phyloP scores from a whole-genome alignment of 2,888 invertebrate species.

The Epinotia ramella region DNA sequence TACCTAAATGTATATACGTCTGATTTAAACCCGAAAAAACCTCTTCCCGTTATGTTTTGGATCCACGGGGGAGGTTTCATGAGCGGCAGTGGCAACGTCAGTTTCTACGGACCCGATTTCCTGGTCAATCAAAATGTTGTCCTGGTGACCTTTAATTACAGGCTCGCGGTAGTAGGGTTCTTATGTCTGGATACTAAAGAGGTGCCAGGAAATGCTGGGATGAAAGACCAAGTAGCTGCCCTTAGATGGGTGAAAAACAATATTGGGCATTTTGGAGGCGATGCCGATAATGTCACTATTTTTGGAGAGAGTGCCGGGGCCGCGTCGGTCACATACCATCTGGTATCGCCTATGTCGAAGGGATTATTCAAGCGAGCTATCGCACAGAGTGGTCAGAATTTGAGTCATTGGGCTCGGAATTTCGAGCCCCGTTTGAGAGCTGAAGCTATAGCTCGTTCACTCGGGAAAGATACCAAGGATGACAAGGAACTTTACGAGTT shows the following conservation, averaged over 20 bases:
- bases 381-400: slow-evolving; percentile 87
- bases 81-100: slow-evolving; percentile 55
- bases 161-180: slow-evolving; percentile 59
- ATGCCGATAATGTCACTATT: slow-evolving; percentile 58
- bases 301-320: slow-evolving; percentile 55
- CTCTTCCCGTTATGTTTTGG: slow-evolving; percentile 57
- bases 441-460: slow-evolving; percentile 36
- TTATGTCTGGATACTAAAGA: slow-evolving; percentile 57
- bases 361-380: slow-evolving; percentile 68
- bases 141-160: slow-evolving; percentile 57
- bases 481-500: slow-evolving; percentile 46
- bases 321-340: slow-evolving; percentile 48
- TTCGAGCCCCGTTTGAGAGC: slow-evolving; percentile 72
- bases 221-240: slow-evolving; percentile 61
- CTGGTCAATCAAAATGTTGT: slow-evolving; percentile 56
- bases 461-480: slow-evolving; percentile 40
- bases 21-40: slow-evolving; percentile 49
- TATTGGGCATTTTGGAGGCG: slow-evolving; percentile 56
- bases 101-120: slow-evolving; percentile 56
- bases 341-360: slow-evolving; percentile 53
- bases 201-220: slow-evolving; percentile 60
- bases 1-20: slow-evolving; percentile 61
- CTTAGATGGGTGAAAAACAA: slow-evolving; percentile 57
- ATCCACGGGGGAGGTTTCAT: slow-evolving; percentile 56
- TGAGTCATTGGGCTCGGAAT: slow-evolving; percentile 82